Percentiles rank a stretch among this genome's conserved stretches.
These are phyloP conservation scores for Lepidurus apus DNA, from an alignment of 1,140 invertebrate species.

Conservation along the genomic window DNA sequence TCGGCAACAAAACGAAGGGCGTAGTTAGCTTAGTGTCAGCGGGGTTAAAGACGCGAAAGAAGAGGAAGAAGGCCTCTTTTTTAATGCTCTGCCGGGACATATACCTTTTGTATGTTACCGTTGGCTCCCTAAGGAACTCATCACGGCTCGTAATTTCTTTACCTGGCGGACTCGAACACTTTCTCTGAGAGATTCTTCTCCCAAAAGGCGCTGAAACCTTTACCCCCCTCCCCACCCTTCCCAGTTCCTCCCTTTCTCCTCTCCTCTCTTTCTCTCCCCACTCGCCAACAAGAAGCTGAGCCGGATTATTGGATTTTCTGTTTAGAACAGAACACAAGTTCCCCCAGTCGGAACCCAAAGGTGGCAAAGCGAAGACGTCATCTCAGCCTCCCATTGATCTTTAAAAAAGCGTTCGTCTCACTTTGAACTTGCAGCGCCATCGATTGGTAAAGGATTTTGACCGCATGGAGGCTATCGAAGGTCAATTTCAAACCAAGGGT, in stretches of 20 bases:
- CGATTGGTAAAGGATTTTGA: no score
- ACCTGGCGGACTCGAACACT: slow-evolving; percentile 4
- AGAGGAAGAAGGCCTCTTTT: neutral
- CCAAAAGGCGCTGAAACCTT: neutral
- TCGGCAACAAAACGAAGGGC: neutral
- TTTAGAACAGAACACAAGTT: neutral
- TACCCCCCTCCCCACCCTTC: neutral
- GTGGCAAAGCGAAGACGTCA: neutral
- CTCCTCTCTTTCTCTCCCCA: neutral
- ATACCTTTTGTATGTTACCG: neutral
- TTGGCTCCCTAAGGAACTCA: slow-evolving; percentile 6
- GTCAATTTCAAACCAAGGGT: no score
- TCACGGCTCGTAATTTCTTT: slow-evolving; percentile 19
- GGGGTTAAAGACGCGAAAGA: neutral
- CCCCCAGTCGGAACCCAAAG: slow-evolving; percentile 11
- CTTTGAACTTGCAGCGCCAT: no score
- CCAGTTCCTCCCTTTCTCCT: neutral
- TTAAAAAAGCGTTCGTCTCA: neutral
- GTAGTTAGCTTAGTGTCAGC: neutral
- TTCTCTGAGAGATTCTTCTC: neutral
- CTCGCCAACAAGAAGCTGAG: neutral
- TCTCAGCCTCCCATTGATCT: neutral
- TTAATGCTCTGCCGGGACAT: neutral
- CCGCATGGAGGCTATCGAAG: no score
- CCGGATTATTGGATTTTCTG: slow-evolving; percentile 11